Evolutionary conservation across 2,797 vertebrate genomes (phyloP), one percentile per base, ranked within the genome.

Genomic region (Chelidonichthys spinosus): DNA sequence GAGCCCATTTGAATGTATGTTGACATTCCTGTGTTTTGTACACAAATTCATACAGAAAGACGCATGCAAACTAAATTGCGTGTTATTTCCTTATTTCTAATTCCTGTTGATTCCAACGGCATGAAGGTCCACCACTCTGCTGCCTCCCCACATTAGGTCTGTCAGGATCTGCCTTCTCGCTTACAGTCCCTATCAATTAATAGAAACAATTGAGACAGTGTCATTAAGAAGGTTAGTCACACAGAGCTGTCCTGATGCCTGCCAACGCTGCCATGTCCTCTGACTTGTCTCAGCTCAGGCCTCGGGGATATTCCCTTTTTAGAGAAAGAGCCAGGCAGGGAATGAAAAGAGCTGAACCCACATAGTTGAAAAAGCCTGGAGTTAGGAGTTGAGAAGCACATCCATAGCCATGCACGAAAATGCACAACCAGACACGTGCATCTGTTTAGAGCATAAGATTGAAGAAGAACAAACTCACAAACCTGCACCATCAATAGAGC

Each of bases 181-280:
- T 81, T 83, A 47, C 63, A 78, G 74, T 82, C 77, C 33, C 58
- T 61, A 89, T 85, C 84, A 90, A 87, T 87, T 87, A 89, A 88
- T 74, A 82, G 82, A 79, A 81, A 79, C 68, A 55, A 81, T 89
- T 86, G 80, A 74, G 82, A 85, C 69, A 78, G 66, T 78, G 81
- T 86, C 79, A 78, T 83, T 82, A 76, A 85, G 70, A 66, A 56
- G 76, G 76, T 84, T 65, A 78, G 82, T 85, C 69, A 81, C 76
- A 83, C 83, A 61, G 55, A 85, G 76, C 49, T 36, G 44, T 79
- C 64, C 69, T 4, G 18, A 72, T 54, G 79, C 66, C 79, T 83
- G 81, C 74, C 78, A 83, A 84, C 78, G 46, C 68, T 74, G 79
- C 62, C 75, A 76, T 80, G 84, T 87, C 85, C 82, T 89, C 71